Base-by-base conservation (phyloP, 2,888 invertebrate species). In the Melikaiella ostensackeni region DNA sequence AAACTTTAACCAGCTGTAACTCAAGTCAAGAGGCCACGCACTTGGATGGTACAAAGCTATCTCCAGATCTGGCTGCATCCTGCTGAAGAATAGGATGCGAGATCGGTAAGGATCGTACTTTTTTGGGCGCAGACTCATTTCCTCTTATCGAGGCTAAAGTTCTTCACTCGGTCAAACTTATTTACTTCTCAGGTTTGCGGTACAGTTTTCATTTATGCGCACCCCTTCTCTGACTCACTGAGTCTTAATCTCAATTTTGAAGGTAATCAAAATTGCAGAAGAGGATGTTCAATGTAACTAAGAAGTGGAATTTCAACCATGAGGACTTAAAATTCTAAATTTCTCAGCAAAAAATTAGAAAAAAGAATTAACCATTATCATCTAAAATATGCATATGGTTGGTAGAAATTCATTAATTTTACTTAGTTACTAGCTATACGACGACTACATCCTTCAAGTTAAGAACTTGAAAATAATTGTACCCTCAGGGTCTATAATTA, bases 1-100 rank as follows among this genome's bases (percentile, higher is more conserved):
- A 87, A 87, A 87, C 87, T 86, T 85, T 87, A 86, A 84, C 87
- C 87, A 82, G 84, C 84, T 84, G 87, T 87, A 87, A 87, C 84
- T 87, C 85, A 87, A 87, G 86, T 85, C 85, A 86, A 84, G 85
- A 81, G 84, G 85, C 86, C 83, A 85, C 86, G 84, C 84, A 86
- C 84, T 85, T 82, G 84, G 82, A 81, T 82, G 81, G 77, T 80
- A 87, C 86, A 86, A 87, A 87, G 87, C 87, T 87, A 87, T 87
- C 87, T 84, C 76, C 79, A 78, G 84, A 87, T 87, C 87, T 87
- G 81, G 83, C 81, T 84, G 86, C 87, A 85, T 86, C 85, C 87
- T 84, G 85, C 85, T 84, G 83, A 84, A 85, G 85, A 85, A 85
- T 85, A 85, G 85, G 83, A 83, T 84, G 84, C 80, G 82, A 84